Evolutionary conservation across 2,888 invertebrate genomes (phyloP), one percentile per base, ranked within the genome.

Genomic region (Rosalia funebris): DNA sequence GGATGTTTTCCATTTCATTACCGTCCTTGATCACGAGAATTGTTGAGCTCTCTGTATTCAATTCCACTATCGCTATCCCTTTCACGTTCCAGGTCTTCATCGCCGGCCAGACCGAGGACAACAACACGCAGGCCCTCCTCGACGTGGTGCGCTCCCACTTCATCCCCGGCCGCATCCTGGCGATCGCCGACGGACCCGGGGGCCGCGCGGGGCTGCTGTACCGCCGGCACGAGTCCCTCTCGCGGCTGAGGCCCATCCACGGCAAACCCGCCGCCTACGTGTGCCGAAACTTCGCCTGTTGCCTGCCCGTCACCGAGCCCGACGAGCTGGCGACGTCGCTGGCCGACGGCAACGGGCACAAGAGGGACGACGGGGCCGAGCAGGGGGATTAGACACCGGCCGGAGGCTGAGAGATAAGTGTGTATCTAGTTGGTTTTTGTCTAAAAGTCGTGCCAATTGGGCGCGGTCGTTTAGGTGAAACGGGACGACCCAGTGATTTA

Each of bases 211-310:
- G 75, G 1, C 57, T 80, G 1, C 66, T 82, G 7, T 81, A 82
- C 60, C 65, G 73, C n/a, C 70, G 82, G 9, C 76, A 80, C 63
- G 79, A 79, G 55, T 68, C 75, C 1, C 60, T 88, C 5, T 79
- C 83, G 55, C 85, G 86, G 47, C 63, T 81, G 47, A 70, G 70
- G 58, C 82, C 84, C 2, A 79, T 85, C 0, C 84, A 87, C 17
- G 89, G 87, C 16, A 85, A 84, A 53, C 87, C 91, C 0, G 87
- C 90, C 0, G 92, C 90, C 15, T 92, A 90, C 78, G 90, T 93
- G n/a, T 93, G 93, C 77, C 85, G 89, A 3, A 88, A 91, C 70
- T 89, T 87, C 77, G 84, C 89, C 1, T 93, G 93, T 79, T 88
- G 89, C 2, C 81, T 92, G 53, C 93, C 93, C 1, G 89, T 92